A percentile compares a stretch with the other conserved stretches of the same genome.
phyloP scores from a whole-genome alignment of 2,797 vertebrate genomes.

The Platyrinchus mystaceus region DNA sequence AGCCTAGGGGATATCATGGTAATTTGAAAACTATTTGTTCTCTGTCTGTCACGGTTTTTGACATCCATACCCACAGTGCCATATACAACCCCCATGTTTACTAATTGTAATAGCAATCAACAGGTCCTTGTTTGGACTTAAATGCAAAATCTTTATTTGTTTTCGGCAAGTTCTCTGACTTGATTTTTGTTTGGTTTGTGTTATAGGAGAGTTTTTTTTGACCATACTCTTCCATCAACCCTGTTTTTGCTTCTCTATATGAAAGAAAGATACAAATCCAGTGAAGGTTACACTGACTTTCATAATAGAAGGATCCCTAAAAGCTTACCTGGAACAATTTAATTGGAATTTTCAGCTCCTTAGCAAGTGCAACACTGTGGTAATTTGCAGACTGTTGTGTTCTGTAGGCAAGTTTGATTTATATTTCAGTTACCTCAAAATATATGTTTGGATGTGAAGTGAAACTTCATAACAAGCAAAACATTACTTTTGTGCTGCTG shows the following conservation, averaged over 20 bases:
- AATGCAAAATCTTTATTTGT: background rate
- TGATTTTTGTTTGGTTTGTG: background rate
- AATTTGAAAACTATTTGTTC: background rate
- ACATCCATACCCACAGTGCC: background rate
- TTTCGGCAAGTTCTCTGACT: background rate
- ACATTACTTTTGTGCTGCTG: fast-evolving
- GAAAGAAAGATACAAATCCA: background rate
- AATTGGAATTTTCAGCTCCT: background rate
- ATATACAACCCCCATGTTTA: background rate
- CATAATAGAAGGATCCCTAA: background rate
- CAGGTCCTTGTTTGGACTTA: background rate
- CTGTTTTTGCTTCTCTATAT: background rate
- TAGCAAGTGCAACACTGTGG: background rate
- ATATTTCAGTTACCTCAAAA: background rate
- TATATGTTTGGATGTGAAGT: background rate
- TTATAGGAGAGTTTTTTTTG: background rate
- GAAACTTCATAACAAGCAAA: background rate
- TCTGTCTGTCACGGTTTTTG: background rate
- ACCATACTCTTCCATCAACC: background rate
- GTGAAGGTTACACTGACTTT: background rate
- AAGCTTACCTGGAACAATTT: background rate
- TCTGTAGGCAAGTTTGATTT: background rate
- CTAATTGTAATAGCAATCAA: background rate
- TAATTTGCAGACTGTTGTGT: background rate
- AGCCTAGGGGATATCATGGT: background rate